Conservation (phyloP, 2,797 vertebrate genomes). For the Gallinago solitaria region DNA sequence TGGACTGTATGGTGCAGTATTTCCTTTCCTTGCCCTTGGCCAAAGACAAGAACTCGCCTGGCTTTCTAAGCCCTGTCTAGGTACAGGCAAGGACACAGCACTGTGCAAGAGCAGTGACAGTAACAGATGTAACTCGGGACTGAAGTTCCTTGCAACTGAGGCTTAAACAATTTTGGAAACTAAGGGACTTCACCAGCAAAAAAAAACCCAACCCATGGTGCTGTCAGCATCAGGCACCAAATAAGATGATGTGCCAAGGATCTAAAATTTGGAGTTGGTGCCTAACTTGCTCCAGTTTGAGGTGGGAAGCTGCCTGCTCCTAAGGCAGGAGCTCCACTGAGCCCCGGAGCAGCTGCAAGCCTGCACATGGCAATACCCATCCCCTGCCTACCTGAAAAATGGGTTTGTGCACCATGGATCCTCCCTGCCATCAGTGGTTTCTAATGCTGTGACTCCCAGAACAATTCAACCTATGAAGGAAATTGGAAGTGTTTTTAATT, state of each 20-base stretch:
- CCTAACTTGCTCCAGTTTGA: not conserved
- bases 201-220: not conserved
- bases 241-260: not conserved
- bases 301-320: not conserved
- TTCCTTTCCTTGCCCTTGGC: not conserved
- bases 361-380: not conserved
- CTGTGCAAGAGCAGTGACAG: fast-evolving
- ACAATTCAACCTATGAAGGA: not conserved
- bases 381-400: not conserved
- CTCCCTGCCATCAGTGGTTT: not conserved
- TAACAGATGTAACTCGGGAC: not conserved
- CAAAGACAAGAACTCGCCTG: not conserved
- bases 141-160: not conserved
- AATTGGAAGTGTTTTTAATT: not conserved
- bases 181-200: not conserved
- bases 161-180: not conserved
- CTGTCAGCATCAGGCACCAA: not conserved
- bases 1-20: fast-evolving
- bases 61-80: not conserved
- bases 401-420: not conserved
- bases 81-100: not conserved
- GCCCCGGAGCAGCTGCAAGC: not conserved
- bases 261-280: not conserved
- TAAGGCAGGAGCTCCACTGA: not conserved
- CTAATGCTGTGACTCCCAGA: not conserved